Evolutionary conservation across 2,113 vertebrate genomes (phyloP), one percentile per base, ranked within the genome.

Genomic region (Centropus bengalensis): DNA sequence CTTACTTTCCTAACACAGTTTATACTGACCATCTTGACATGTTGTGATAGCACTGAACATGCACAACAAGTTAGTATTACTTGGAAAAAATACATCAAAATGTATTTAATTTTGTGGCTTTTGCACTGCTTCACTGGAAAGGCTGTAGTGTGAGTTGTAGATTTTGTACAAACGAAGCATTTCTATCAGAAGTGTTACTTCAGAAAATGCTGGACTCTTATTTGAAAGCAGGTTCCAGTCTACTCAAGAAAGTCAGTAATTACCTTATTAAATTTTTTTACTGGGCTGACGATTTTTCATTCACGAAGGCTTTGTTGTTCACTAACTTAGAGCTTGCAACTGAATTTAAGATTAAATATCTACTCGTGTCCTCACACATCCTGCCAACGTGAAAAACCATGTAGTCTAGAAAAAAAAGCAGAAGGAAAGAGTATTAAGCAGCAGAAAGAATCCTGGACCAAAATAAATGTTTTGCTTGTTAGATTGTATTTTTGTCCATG

Each of bases 381-480:
- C 75, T 82, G 85, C 59, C 67, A 80, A 33, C 4, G 9, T 40
- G 78, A 76, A 95, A 94, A 92, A 30, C 2, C 9, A 2, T n/a
- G 24, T 19, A 33, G 45, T 75, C 62, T 24, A 85, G 36, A 91
- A 54, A 54, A 51, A 51, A 73, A 76, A 86, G 14, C 74, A 91
- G 56, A 89, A 91, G 91, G 78, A 91, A 95, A 95, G 75, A 94
- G 28, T 59, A 95, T 91, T 87, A 95, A 80, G 62, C 76, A 82
- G 58, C 30, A 89, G 82, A 78, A 94, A 67, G 42, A 80, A 59
- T 47, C 55, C 21, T 59, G 63, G 23, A 94, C 49, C 81, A 91
- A 94, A 93, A 73, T 55, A 94, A 94, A 78, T 93, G 91, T 92
- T 94, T 94, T 95, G 74, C 36, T 73, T 77, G 75, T 91, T 85